Evolutionary conservation across 1,140 invertebrate species (phyloP).

Genomic region (Meloidogyne exigua): DNA sequence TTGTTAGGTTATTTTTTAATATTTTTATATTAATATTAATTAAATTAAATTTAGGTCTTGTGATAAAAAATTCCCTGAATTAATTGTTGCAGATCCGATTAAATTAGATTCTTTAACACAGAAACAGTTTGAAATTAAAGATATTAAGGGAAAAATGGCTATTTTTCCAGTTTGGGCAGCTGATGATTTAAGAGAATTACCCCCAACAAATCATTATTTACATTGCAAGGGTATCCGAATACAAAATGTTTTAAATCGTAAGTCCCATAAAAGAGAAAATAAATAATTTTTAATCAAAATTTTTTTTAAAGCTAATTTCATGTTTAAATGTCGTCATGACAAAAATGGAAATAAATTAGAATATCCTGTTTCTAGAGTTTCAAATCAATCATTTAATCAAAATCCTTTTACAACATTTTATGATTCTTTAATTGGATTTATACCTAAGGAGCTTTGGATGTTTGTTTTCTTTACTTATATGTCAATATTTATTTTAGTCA

Average conservation of each 20-base stretch:
- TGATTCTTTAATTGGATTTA: conserved; percentile 23
- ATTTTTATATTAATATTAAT: background rate
- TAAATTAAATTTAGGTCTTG: background rate
- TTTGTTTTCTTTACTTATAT: background rate
- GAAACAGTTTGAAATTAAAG: conserved; percentile 24
- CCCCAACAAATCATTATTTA: conserved; percentile 14
- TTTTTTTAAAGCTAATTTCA: conserved; percentile 28
- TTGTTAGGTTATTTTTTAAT: background rate
- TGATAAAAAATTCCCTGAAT: conserved; percentile 14
- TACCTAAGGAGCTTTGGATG: conserved; percentile 6
- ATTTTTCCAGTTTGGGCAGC: conserved; percentile 18
- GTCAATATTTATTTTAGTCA: background rate
- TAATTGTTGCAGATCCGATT: conserved; percentile 31
- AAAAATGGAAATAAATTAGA: conserved; percentile 3
- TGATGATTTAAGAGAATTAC: conserved; percentile 8
- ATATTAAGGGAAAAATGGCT: conserved; percentile 23
- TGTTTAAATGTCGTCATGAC: conserved; percentile 1
- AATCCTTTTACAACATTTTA: conserved; percentile 22
- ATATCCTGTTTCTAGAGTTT: background rate
- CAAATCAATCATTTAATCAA: conserved; percentile 13
- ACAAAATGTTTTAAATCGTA: conserved; percentile 28
- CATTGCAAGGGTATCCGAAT: conserved; percentile 33
- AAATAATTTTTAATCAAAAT: too few species aligned
- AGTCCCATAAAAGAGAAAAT: too few species aligned
- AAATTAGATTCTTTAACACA: conserved; percentile 17